Conservation (phyloP, 2,888 invertebrate genomes). For the Leptopilina myrica region DNA sequence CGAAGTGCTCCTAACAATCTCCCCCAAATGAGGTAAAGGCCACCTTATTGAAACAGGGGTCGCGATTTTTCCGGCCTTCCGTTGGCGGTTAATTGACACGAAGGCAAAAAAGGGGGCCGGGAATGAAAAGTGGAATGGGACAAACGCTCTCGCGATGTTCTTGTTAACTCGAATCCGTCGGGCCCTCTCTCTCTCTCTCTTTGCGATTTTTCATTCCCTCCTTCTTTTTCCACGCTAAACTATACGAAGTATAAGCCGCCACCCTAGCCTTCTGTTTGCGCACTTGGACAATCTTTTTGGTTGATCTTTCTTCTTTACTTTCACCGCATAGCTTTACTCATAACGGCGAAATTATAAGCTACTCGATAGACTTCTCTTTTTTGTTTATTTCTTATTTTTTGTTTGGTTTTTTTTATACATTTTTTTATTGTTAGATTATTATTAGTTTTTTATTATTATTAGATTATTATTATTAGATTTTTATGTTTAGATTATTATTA, state of each 20-base stretch:
- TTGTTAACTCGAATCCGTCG: constrained; percentile 75
- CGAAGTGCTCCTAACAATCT: constrained; percentile 74
- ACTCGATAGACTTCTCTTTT: background rate
- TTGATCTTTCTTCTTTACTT: constrained; percentile 56
- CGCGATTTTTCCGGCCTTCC: constrained; percentile 74
- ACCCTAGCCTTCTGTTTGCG: constrained; percentile 64
- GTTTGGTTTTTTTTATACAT: too few species aligned
- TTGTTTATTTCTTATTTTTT: too few species aligned
- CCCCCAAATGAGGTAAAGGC: constrained; percentile 76
- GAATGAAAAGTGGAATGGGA: constrained; percentile 53
- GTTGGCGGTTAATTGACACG: constrained; percentile 76
- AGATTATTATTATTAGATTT: too few species aligned
- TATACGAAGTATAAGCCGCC: constrained; percentile 58
- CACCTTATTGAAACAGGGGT: constrained; percentile 77
- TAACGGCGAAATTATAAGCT: constrained; percentile 36
- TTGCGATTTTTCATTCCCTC: constrained; percentile 75
- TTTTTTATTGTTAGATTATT: too few species aligned
- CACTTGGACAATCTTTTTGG: constrained; percentile 65
- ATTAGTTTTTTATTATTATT: too few species aligned
- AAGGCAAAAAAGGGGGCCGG: constrained; percentile 50
- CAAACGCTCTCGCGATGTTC: constrained; percentile 66
- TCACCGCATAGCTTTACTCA: constrained; percentile 51
- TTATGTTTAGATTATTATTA: too few species aligned
- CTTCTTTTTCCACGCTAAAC: constrained; percentile 54
- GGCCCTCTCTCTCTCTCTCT: constrained; percentile 51